Percentiles rank a stretch among this genome's conserved stretches.
phyloP scores from a whole-genome alignment of 2,797 vertebrate genomes.

The Malacoraja senta region DNA sequence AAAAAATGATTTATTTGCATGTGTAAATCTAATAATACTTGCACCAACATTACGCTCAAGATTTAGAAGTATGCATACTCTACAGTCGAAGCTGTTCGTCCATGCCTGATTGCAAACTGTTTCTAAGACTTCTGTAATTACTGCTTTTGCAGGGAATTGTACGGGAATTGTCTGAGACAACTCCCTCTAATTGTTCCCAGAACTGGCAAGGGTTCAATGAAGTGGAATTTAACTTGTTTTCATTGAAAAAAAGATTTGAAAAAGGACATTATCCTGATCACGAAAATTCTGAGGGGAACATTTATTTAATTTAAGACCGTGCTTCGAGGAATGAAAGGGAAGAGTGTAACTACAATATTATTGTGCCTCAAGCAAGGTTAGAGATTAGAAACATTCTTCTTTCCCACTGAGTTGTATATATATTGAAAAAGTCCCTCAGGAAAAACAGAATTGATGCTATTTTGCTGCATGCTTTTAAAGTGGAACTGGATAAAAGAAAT shows the following conservation, averaged over 20 bases:
- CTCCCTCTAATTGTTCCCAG: not conserved
- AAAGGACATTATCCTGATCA: not conserved
- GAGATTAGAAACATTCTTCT: constrained; percentile 25
- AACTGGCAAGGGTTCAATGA: not conserved
- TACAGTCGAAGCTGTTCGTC: not conserved
- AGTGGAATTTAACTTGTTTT: constrained; percentile 4
- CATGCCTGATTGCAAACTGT: not conserved
- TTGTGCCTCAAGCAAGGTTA: not conserved
- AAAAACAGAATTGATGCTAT: not conserved
- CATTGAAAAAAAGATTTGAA: not conserved
- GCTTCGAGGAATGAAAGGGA: not conserved
- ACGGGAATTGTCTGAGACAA: not conserved
- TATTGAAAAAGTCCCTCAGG: not conserved
- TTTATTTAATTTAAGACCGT: constrained; percentile 15
- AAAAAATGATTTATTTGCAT: not conserved
- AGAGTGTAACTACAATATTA: constrained; percentile 19
- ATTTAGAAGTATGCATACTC: not conserved
- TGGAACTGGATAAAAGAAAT: not conserved
- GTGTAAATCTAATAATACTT: not conserved
- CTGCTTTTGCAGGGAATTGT: not conserved
- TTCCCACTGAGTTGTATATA: not conserved
- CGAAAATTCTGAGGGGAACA: not conserved
- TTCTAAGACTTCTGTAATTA: not conserved
- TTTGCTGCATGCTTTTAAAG: not conserved
- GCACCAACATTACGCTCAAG: not conserved